Evolutionary conservation across 2,797 vertebrate species (phyloP), one percentile per base, ranked within the genome.

Genomic region (Mormyrops boulengeri): DNA sequence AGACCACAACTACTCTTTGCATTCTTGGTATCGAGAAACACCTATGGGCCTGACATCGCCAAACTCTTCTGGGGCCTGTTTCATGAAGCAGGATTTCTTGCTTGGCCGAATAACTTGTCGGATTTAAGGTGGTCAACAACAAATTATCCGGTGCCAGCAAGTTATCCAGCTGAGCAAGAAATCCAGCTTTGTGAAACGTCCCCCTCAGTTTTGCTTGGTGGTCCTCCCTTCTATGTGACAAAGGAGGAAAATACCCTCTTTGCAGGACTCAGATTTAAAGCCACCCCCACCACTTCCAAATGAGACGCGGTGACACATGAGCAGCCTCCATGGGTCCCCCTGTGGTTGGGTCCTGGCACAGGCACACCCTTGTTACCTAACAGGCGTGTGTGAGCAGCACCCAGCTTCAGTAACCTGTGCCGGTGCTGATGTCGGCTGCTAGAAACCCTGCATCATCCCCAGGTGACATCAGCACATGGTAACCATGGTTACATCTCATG

Each of bases 401-500:
- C 66, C 50, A n/a, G 19, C 49, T 34, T 80, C 38, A 80, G 38
- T 41, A 77, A 38, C 69, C 69, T 77, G 87, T 50, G 86, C 80
- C 57, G 12, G 8, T 85, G 88, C 49, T 77, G 88, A 88, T 87
- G 89, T 88, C 30, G 57, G 60, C 85, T 66, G 89, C 89, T 90
- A 30, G 34, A 91, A 86, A 90, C 89, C 89, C 88, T 9, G 60
- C 49, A 84, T n/a, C 44, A 85, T 38, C 30, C 52, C 73, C 55
- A 53, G 55, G 44, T 88, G 86, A 89, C 88, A 90, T 66, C 38
- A 5, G 50, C n/a, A 90, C 52, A 52, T 52, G 17, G 92, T 93
- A 90, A 91, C 92, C 92, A 92, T 92, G 91, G 92, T 92, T 92
- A 92, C 92, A 80, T 26, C 52, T 88, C 47, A 53, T 22, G 82